phyloP scores from a whole-genome alignment of 2,888 invertebrate species.

The Arrhopalites spinosus region DNA sequence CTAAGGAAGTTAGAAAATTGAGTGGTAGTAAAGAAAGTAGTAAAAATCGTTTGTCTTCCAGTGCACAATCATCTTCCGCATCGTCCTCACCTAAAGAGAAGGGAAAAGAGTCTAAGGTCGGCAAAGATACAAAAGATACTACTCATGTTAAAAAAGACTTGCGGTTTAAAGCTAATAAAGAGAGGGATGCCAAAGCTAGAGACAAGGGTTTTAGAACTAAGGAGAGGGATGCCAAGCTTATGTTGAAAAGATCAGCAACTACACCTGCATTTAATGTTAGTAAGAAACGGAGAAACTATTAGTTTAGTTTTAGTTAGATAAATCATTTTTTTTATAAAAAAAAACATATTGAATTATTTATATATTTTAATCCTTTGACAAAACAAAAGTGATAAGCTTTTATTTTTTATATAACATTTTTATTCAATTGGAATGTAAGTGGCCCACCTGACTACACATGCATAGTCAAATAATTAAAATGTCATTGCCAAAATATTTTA shows the following conservation, averaged over 20 bases:
- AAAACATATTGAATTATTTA: no score
- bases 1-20: not conserved
- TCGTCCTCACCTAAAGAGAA: not conserved
- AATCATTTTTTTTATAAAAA: no score
- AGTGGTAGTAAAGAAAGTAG: not conserved
- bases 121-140: no score
- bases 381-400: no score
- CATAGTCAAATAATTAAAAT: no score
- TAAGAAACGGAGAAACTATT: not conserved
- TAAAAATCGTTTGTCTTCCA: not conserved
- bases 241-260: not conserved
- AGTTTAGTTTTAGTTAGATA: no score
- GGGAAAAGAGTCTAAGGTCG: not conserved
- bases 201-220: not conserved
- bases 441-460: no score
- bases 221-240: not conserved
- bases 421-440: no score
- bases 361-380: no score
- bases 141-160: not conserved
- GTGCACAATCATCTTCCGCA: not conserved
- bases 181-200: not conserved
- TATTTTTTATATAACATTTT: no score
- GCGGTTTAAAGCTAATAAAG: not conserved
- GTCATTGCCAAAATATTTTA: no score
- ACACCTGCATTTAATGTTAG: not conserved